phyloP scores from a whole-genome alignment of 2,113 vertebrate species.

The Psettodes erumei region DNA sequence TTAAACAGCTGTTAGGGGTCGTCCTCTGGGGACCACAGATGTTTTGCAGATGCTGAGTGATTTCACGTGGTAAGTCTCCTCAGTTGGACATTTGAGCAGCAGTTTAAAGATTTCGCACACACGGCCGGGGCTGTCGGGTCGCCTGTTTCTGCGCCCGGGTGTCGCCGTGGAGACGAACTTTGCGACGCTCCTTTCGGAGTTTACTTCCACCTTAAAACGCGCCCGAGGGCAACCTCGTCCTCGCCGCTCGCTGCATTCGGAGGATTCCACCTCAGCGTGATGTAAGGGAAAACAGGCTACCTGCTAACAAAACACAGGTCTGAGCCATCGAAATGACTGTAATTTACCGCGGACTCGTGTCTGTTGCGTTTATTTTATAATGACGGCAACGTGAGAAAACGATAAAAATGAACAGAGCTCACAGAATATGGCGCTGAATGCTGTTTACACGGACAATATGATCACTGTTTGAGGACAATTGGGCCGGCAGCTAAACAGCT shows the following conservation, averaged over 20 bases:
- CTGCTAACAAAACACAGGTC: constrained; percentile 13
- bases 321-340: not conserved
- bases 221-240: not conserved
- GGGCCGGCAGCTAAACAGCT: not conserved
- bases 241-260: not conserved
- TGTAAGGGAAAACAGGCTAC: constrained; percentile 1
- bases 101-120: not conserved
- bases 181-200: not conserved
- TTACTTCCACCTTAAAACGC: not conserved
- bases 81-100: not conserved
- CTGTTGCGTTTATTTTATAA: not conserved
- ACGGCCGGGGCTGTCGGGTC: not conserved
- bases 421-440: not conserved
- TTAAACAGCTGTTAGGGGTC: too few relatives aligned
- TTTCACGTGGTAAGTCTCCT: too few relatives aligned
- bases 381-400: not conserved
- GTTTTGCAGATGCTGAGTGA: too few relatives aligned
- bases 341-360: constrained; percentile 4
- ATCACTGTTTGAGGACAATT: not conserved
- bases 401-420: not conserved
- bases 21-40: not conserved
- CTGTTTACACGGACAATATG: not conserved
- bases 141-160: not conserved
- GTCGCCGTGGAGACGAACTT: not conserved
- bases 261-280: not conserved